Base-by-base conservation (phyloP, 2,797 vertebrate species). In the Pipistrellus pipistrellus region DNA sequence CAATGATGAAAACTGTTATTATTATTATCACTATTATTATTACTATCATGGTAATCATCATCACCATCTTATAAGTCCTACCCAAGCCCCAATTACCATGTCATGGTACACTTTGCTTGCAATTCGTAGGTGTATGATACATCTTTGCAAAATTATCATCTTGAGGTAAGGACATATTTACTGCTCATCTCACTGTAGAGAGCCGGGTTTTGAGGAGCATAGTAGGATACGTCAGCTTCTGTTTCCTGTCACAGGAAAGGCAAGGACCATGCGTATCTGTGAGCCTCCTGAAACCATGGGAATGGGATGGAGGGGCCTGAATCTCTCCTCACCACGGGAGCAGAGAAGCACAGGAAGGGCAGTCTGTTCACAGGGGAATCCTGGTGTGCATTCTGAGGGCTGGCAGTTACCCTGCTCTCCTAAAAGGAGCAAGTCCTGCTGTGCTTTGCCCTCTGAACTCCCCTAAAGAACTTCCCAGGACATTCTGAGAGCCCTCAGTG, bases 11-110 rank as follows among this genome's bases (percentile, higher is more conserved):
- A 77, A 27, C 1, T 66, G 3, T 41, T 62, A 5, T 88, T 41
- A 6, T 57, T 2, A 0, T 53, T 5, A 35, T 30, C 0, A 20
- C 25, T 25, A 4, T 1, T 8, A 1, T 27, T 17, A 32, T 20
- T 15, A 73, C 68, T 20, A 51, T 73, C 27, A 73, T 71, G 9
- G 0, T 23, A 30, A 27, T 23, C 27, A 75, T 73, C 51, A 72
- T 44, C 35, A 73, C 71, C 11, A 3, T 8, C 6, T 48, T 77
- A 12, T 35, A 35, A 48, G 1, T 85, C 35, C 71, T 83, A 4
- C 64, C 55, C 13, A 62, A 51, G 20, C 46, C 73, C 10, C 59
- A 55, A 12, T 51, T n/a, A 8, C 30, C 41, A 2, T 32, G 14
- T 62, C 44, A 77, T 20, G 20, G 18, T 17, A 15, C 35, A 13